phyloP scores from a whole-genome alignment of 2,113 vertebrate genomes.

The Zosterops borbonicus region DNA sequence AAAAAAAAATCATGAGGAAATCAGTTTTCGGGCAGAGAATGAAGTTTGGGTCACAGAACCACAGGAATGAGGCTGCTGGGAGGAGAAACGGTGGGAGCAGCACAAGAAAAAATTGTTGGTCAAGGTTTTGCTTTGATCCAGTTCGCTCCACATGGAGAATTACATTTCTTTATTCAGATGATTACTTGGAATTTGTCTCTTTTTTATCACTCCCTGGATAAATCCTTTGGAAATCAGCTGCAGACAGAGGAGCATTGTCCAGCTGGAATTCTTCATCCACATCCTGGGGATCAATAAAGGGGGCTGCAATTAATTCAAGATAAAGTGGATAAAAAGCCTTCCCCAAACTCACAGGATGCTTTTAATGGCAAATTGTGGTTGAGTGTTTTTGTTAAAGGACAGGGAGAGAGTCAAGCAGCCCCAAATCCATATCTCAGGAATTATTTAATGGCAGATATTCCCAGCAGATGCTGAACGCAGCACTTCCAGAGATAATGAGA shows the following conservation, averaged over 20 bases:
- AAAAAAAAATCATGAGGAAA: fast-evolving
- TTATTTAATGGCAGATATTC: neutral
- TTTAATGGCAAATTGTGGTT: neutral
- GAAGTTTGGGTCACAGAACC: neutral
- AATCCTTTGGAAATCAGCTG: neutral
- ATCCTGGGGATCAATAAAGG: neutral
- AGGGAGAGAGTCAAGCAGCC: neutral
- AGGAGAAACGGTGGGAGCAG: neutral
- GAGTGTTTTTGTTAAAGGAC: neutral
- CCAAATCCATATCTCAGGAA: neutral
- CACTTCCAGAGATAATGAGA: neutral
- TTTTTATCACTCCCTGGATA: neutral
- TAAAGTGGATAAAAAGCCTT: neutral
- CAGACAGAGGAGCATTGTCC: neutral
- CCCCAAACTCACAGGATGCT: neutral
- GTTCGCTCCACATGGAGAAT: neutral
- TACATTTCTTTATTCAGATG: neutral
- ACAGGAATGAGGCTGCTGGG: neutral
- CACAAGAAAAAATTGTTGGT: neutral
- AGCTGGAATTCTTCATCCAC: neutral
- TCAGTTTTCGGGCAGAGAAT: neutral
- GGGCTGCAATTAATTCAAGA: neutral
- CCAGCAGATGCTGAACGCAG: neutral
- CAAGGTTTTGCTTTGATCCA: neutral
- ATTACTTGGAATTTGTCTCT: neutral